phyloP scores from a whole-genome alignment of 2,888 invertebrate species.

The Sinodicranocentrus sp. region DNA sequence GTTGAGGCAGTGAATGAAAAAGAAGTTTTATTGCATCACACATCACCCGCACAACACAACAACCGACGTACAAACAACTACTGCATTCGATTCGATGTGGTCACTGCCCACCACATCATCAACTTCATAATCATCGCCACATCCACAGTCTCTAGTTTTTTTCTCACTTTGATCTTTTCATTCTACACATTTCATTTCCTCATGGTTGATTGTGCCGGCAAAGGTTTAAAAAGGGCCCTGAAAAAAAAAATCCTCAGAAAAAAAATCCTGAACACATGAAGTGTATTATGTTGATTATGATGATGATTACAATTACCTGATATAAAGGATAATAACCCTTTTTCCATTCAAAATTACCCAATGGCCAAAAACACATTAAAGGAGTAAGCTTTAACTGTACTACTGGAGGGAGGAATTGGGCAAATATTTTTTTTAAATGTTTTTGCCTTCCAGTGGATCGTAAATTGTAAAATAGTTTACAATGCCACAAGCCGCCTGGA shows the following conservation, averaged over 20 bases:
- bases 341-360: constrained; percentile 51
- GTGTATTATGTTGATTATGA: no score
- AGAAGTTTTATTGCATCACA: constrained; percentile 32
- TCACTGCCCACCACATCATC: constrained; percentile 49
- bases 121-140: constrained; percentile 19
- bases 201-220: no score
- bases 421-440: neutral
- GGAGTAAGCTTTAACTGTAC: no score
- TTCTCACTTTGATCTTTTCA: neutral
- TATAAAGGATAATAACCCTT: constrained; percentile 49
- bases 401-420: no score
- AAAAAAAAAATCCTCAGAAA: no score
- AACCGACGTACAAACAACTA: neutral
- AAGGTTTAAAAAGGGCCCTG: no score
- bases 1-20: constrained; percentile 1
- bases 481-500: no score
- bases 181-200: neutral
- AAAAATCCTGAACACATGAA: no score
- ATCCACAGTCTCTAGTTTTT: no score
- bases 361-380: no score
- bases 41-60: neutral
- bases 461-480: constrained; percentile 44
- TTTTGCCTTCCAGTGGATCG: constrained; percentile 25
- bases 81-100: constrained; percentile 1
- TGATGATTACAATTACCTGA: constrained; percentile 51